Percentiles rank a stretch among this genome's conserved stretches.
Conservation (phyloP, 2,888 invertebrate species). For the Arenicola marina region DNA sequence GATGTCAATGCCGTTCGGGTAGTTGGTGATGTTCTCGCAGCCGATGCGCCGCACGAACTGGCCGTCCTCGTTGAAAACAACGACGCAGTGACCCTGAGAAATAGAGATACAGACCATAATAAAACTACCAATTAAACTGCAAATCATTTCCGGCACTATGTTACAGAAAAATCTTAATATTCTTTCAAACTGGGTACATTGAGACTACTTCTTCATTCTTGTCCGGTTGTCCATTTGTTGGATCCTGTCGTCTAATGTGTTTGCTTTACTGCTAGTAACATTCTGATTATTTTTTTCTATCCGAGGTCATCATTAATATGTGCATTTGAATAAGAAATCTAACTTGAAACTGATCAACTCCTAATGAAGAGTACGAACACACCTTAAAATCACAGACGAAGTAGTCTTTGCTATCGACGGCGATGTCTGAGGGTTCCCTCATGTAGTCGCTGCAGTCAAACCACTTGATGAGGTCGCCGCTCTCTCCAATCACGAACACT, state of each 20-base stretch:
- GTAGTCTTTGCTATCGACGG: conserved; percentile 84
- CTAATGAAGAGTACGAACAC: conserved; percentile 14
- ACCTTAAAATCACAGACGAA: conserved; percentile 95
- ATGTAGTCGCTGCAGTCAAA: conserved; percentile 97
- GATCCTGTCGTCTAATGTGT: no score
- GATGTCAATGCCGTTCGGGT: conserved; percentile 97
- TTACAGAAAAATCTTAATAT: no score
- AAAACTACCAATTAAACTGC: no score
- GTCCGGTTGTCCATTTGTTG: no score
- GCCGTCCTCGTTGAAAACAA: conserved; percentile 89
- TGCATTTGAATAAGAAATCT: no score
- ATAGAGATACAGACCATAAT: no score
- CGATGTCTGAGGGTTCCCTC: conserved; percentile 96
- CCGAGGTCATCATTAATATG: no score
- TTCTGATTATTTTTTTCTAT: no score
- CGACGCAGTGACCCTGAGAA: conserved; percentile 82
- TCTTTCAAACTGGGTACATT: no score
- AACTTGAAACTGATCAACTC: background rate
- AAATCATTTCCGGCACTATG: no score
- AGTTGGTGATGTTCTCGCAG: conserved; percentile 92
- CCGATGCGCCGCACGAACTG: conserved; percentile 89
- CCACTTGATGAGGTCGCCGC: conserved; percentile 91
- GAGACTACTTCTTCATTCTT: no score
- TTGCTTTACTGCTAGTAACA: no score
- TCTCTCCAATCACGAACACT: conserved; percentile 90